Base-by-base conservation (phyloP, 2,888 invertebrate genomes). In the Liopterus haemorrhoidalis region DNA sequence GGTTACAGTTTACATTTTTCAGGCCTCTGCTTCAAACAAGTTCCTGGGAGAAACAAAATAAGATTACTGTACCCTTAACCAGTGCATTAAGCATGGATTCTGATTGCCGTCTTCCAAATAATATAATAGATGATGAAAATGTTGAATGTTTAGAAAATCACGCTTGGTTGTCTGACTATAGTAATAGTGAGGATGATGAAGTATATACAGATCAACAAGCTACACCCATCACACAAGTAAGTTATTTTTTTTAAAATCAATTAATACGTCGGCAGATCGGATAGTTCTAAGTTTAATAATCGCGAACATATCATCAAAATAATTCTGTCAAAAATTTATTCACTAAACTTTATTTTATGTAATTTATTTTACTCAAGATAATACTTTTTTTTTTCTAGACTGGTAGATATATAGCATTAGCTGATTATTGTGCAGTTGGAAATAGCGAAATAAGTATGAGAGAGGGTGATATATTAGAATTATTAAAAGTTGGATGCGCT, bases 371-470 rank as follows among this genome's bases (percentile, higher is more conserved):
- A 14, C n/a, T 27, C 36, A 45, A 44, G 43, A 52, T n/a, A n/a
- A n/a, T n/a, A n/a, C n/a, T n/a, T n/a, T n/a, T n/a, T n/a, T n/a
- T n/a, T 55, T 63, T 67, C 55, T 69, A 83, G 84, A 85, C 85
- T 63, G 82, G 85, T 63, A 79, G 82, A 67, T 90, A 87, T 71
- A 74, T 88, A 63, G 91, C 89, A 56, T 75, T 94, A 62, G 92
- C 93, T 50, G 93, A 94, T 75, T 94, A 94, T 75, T 82, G 84
- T 65, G 90, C 92, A 50, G 82, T 90, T 69, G 92, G 92, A 56
- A 83, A 82, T 56, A 88, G 88, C 54, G 94, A 94, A 72, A 85
- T 94, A 54, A 85, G 87, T 52, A 81, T 94, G 73, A 79, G 81
- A 48, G 93, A 93, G 72, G 92, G 93, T 15, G 93, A 94, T 70